Evolutionary conservation across 1,140 invertebrate species (phyloP).

Genomic region (Drosophila willistoni): DNA sequence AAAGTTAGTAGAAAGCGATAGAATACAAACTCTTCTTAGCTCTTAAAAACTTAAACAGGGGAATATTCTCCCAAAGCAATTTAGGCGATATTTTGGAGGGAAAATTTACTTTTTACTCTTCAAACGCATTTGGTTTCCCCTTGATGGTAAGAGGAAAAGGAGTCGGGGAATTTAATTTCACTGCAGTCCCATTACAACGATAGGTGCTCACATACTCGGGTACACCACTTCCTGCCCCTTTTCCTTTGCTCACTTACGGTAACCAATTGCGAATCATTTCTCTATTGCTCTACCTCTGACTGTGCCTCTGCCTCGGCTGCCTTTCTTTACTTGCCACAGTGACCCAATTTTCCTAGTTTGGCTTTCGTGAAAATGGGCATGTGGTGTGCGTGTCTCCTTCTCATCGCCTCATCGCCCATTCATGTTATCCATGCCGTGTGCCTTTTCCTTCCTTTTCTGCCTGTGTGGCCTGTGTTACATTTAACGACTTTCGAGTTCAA

Average conservation of each 20-base stretch:
- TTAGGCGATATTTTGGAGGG: background rate
- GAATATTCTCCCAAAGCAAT: background rate
- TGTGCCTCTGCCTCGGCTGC: background rate
- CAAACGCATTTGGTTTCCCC: conserved; percentile 35
- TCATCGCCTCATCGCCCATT: conserved; percentile 25
- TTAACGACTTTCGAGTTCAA: conserved; percentile 80
- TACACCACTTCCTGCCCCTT: background rate
- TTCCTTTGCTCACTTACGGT: conserved; percentile 50
- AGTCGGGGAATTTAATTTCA: conserved; percentile 45
- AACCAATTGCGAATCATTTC: conserved; percentile 59
- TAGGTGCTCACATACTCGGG: conserved; percentile 30
- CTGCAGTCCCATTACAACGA: conserved; percentile 19
- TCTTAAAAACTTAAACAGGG: no score
- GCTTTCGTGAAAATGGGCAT: conserved; percentile 37
- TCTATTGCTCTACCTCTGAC: conserved; percentile 44
- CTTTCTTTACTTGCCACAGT: conserved; percentile 24
- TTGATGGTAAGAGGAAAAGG: background rate
- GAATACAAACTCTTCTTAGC: no score
- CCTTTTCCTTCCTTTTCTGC: background rate
- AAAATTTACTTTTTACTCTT: conserved; percentile 58
- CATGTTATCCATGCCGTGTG: background rate
- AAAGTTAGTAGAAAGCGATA: no score
- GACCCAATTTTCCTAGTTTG: conserved; percentile 69
- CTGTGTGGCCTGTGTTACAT: conserved; percentile 69
- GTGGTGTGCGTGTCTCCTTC: conserved; percentile 19